Evolutionary conservation across 2,888 invertebrate genomes (phyloP).

Genomic region (Steinernema carpocapsae): DNA sequence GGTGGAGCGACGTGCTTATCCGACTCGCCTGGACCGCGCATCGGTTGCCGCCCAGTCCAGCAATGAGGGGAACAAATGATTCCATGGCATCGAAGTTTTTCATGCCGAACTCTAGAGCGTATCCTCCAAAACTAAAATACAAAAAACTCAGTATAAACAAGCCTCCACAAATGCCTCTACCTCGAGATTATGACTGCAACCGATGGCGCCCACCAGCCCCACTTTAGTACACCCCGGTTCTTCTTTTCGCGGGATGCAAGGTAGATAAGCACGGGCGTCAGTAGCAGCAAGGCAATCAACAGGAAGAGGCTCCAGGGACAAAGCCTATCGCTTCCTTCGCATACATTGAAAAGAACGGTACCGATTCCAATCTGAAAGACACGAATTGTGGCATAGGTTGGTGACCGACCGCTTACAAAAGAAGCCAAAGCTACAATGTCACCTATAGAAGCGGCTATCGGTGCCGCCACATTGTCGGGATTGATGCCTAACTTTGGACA

Average conservation of each 20-base stretch:
- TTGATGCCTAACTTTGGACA: not conserved
- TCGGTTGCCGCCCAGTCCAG: constrained; percentile 32
- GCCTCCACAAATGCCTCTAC: not conserved
- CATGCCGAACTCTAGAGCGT: constrained; percentile 49
- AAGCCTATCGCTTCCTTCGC: not conserved
- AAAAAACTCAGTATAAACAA: too few species aligned
- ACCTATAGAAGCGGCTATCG: constrained; percentile 29
- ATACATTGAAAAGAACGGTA: not conserved
- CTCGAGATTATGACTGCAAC: constrained; percentile 52
- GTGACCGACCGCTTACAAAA: constrained; percentile 21
- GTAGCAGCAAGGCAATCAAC: not conserved
- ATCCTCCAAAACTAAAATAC: constrained; percentile 44
- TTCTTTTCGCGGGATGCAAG: not conserved
- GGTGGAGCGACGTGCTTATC: constrained; percentile 40
- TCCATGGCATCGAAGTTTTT: constrained; percentile 50
- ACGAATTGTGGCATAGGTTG: not conserved
- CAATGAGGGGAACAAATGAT: constrained; percentile 54
- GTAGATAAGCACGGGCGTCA: not conserved
- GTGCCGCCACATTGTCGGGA: constrained; percentile 33
- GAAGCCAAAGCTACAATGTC: constrained; percentile 19
- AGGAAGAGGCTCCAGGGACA: not conserved
- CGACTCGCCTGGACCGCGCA: constrained; percentile 42
- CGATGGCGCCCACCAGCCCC: constrained; percentile 43
- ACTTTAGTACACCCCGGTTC: not conserved
- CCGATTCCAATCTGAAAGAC: not conserved